Percentiles rank a stretch among this genome's conserved stretches.
Evolutionary conservation across 2,888 invertebrate species (phyloP).

Genomic region (Lypha dubia): DNA sequence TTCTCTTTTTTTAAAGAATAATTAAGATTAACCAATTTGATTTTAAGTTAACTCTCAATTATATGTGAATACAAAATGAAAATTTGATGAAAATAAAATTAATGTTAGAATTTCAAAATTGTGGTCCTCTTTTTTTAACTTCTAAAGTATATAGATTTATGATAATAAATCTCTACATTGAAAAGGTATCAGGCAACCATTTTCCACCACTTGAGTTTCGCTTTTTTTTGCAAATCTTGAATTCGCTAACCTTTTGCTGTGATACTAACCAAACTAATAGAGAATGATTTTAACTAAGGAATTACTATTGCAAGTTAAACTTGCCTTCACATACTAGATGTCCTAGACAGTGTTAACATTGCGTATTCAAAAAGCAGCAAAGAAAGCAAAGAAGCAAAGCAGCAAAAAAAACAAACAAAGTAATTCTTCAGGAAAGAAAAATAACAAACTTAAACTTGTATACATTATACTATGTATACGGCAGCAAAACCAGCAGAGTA

Average conservation of each 20-base stretch:
- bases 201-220: conserved; percentile 23
- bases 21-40: too few relatives aligned
- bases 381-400: conserved; percentile 48
- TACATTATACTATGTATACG: conserved; percentile 29
- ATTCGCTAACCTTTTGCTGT: conserved; percentile 33
- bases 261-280: conserved; percentile 28
- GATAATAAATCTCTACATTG: background rate
- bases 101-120: background rate
- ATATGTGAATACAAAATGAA: too few relatives aligned
- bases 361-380: conserved; percentile 38
- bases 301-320: conserved; percentile 13
- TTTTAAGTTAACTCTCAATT: too few relatives aligned
- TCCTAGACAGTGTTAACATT: conserved; percentile 8
- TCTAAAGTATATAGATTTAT: background rate
- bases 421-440: background rate
- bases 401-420: conserved; percentile 4
- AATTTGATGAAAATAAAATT: too few relatives aligned
- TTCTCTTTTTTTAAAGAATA: too few relatives aligned
- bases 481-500: too few relatives aligned
- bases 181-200: background rate
- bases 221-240: conserved; percentile 24
- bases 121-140: background rate
- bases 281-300: conserved; percentile 27
- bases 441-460: conserved; percentile 37
- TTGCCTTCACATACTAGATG: background rate